phyloP scores from a whole-genome alignment of 1,140 invertebrate species.

The Leptopilina clavipes region DNA sequence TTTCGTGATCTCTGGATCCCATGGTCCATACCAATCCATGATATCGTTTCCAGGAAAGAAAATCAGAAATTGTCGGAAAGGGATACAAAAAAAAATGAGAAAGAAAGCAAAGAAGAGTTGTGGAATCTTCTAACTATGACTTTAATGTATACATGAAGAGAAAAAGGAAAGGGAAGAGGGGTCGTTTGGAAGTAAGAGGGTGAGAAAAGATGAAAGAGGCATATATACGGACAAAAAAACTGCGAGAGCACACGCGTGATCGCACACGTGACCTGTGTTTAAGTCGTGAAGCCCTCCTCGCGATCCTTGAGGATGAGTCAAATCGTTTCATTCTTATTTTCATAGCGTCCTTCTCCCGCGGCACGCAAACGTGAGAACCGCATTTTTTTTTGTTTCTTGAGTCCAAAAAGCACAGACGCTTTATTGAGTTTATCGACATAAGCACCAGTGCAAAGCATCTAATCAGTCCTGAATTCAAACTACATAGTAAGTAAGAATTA shows the following conservation, averaged over 20 bases:
- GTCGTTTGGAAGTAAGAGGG: conserved; percentile 40
- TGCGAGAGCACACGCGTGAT: conserved; percentile 50
- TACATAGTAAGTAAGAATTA: background rate
- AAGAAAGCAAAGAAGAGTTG: conserved; percentile 46
- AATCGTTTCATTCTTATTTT: conserved; percentile 61
- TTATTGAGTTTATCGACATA: conserved; percentile 2
- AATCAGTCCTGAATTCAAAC: background rate
- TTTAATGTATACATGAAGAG: conserved; percentile 53
- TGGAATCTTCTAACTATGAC: conserved; percentile 63
- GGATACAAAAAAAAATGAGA: conserved; percentile 37
- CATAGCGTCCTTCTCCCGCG: conserved; percentile 49
- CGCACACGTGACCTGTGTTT: conserved; percentile 63
- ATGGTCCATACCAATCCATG: conserved; percentile 42
- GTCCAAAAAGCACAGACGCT: conserved; percentile 24
- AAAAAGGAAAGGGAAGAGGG: conserved; percentile 42
- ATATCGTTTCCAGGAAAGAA: conserved; percentile 45
- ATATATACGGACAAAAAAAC: conserved; percentile 56
- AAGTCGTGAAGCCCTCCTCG: conserved; percentile 49
- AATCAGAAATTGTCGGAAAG: conserved; percentile 38
- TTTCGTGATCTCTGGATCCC: conserved; percentile 46
- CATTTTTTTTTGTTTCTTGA: conserved; percentile 45
- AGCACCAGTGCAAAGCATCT: conserved; percentile 16
- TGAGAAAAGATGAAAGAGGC: conserved; percentile 46
- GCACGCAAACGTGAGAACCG: conserved; percentile 63
- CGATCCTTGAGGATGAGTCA: conserved; percentile 46